Evolutionary conservation across 2,113 vertebrate species (phyloP).

Genomic region (Spizaetus ornatus): DNA sequence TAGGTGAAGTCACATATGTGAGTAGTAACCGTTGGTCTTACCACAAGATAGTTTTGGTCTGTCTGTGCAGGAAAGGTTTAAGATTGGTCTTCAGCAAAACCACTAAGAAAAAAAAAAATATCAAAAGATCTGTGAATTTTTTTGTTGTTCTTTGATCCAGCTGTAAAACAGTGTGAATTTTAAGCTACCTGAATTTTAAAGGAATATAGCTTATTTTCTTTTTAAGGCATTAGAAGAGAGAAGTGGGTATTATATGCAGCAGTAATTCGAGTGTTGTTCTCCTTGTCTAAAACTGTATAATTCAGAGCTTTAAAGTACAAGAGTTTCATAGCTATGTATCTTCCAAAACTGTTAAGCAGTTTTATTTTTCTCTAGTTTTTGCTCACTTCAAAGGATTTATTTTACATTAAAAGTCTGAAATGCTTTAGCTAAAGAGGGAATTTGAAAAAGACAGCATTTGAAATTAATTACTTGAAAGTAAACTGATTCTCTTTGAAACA

Average conservation of each 20-base stretch:
- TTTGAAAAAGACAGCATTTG: not conserved
- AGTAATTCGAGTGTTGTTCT: not conserved
- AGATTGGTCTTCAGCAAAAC: constrained; percentile 65
- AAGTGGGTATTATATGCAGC: not conserved
- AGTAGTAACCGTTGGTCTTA: constrained; percentile 71
- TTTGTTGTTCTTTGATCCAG: not conserved
- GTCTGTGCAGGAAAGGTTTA: constrained; percentile 74
- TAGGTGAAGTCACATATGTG: constrained; percentile 46
- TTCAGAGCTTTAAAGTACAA: not conserved
- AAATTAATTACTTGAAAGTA: not conserved
- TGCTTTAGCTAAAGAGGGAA: not conserved
- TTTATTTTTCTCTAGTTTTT: not conserved
- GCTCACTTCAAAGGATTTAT: not conserved
- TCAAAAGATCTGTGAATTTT: not conserved
- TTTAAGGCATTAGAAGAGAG: not conserved
- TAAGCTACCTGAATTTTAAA: not conserved
- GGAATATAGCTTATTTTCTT: not conserved
- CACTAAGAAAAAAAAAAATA: not conserved
- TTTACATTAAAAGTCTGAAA: not conserved
- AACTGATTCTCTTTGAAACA: not conserved
- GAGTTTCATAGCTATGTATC: not conserved
- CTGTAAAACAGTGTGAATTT: constrained; percentile 2
- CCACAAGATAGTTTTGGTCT: constrained; percentile 80
- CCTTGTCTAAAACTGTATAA: not conserved
- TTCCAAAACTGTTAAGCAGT: not conserved